Evolutionary conservation across 1,140 invertebrate genomes (phyloP), one percentile per base, ranked within the genome.

Genomic region (Trinorchestia longiramus): DNA sequence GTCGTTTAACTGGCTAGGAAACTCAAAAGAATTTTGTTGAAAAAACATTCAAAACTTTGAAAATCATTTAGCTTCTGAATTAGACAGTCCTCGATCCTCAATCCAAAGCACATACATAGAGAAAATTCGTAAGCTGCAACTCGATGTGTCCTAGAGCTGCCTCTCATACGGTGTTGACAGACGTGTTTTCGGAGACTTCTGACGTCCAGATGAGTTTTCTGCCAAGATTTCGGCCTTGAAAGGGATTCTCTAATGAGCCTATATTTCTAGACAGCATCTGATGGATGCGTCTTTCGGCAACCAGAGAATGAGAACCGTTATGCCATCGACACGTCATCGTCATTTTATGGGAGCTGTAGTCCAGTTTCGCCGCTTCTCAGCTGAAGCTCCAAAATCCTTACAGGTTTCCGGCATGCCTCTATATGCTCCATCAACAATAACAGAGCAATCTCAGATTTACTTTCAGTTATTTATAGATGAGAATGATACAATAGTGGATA

Each of bases 191-290:
- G 15, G 3, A 3, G 88, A 90, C 6, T 90, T 42, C 88, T 90
- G 88, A 90, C n/a, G 88, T 90, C 28, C 88, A 42, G 88, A 90
- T 90, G 41, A 90, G 88, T 90, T 90, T 90, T 90, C 41, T 42
- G 88, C 43, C 88, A 90, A 90, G n/a, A 90, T 90, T 90, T 90
- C 88, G 43, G 88, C 41, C 41, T 90, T 90, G n/a, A 90, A 90
- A 90, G 88, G 36, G 88, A 43, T 11, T 4, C 88, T 41, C 88
- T 90, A 90, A 90, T 43, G 88, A 90, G 41, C 8, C 41, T 28
- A 90, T 90, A 41, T 42, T 90, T 90, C 41, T 90, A 4, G 88
- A 15, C 43, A 15, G 88, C n/a, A 4, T 42, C 36, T 17, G 41
- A 87, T 87, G 8, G 41, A 87, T 36, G 36, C 87, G 36, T 6